These are phyloP conservation scores for Ptiloglossa arizonensis DNA, from an alignment of 1,140 invertebrate species.

Conservation along the genomic window DNA sequence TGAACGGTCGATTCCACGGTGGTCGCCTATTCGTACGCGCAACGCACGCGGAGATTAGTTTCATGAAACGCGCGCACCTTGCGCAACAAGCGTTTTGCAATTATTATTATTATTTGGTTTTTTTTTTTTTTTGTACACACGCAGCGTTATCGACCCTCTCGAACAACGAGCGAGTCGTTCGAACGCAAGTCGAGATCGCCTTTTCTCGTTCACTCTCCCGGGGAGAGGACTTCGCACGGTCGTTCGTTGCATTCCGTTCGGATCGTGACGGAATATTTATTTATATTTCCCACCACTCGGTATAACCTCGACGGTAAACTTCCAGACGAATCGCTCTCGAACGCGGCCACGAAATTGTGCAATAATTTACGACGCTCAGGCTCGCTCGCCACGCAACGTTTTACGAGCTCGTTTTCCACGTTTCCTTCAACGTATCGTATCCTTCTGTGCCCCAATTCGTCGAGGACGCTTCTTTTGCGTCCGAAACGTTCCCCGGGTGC, in stretches of 20 bases:
- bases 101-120: too few relatives aligned
- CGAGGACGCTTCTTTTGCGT: too few relatives aligned
- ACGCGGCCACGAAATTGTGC: background rate
- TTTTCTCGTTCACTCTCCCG: background rate
- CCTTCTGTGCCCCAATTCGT: too few relatives aligned
- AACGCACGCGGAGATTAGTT: background rate
- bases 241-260: too few relatives aligned
- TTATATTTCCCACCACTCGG: background rate
- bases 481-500: too few relatives aligned
- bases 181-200: background rate
- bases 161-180: too few relatives aligned
- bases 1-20: conserved; percentile 36
- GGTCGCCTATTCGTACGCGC: background rate
- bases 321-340: conserved; percentile 7
- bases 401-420: conserved; percentile 55
- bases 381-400: conserved; percentile 26
- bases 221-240: too few relatives aligned
- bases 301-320: background rate
- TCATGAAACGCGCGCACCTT: background rate
- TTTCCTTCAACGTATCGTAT: conserved; percentile 27
- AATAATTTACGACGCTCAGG: conserved; percentile 46
- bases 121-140: too few relatives aligned
- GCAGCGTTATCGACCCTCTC: too few relatives aligned
- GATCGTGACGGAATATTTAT: too few relatives aligned
- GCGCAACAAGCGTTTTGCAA: background rate